Percentiles rank a stretch among this genome's conserved stretches.
phyloP scores from a whole-genome alignment of 2,888 invertebrate genomes.

The Ectemnius continuus region DNA sequence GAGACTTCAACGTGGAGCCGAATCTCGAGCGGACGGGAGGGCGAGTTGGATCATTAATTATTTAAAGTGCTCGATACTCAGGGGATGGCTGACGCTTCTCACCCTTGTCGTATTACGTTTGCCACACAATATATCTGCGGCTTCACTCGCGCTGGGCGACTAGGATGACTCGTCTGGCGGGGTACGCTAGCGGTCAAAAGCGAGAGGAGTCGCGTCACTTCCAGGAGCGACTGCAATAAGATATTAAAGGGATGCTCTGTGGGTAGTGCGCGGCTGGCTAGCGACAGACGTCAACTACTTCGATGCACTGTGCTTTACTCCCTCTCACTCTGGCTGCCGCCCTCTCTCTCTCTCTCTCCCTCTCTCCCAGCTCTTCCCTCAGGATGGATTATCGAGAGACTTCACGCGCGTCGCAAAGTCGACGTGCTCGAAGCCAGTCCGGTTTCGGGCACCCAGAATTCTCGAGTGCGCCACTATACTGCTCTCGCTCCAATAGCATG shows the following conservation, averaged over 20 bases:
- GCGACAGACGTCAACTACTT: conserved; percentile 24
- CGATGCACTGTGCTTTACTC: too few species aligned
- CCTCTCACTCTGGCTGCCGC: too few species aligned
- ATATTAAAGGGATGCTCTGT: conserved; percentile 50
- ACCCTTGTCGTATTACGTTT: conserved; percentile 1
- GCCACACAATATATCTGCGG: conserved; percentile 7
- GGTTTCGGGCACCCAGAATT: neutral
- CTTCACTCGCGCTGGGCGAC: neutral
- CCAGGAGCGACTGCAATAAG: conserved; percentile 36
- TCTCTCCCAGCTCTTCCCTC: neutral
- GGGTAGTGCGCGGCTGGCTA: conserved; percentile 30
- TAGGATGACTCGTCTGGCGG: too few species aligned
- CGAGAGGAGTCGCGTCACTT: conserved; percentile 26
- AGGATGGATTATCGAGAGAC: conserved; percentile 23
- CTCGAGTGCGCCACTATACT: neutral
- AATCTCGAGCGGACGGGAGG: neutral
- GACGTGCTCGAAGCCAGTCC: neutral
- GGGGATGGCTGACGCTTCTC: neutral
- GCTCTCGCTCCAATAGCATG: neutral
- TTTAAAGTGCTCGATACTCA: conserved; percentile 2
- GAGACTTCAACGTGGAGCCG: too few species aligned
- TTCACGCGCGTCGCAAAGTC: conserved; percentile 6
- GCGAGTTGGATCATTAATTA: neutral
- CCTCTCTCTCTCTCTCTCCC: too few species aligned
- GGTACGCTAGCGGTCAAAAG: conserved; percentile 6